phyloP scores from a whole-genome alignment of 2,113 vertebrate genomes.

The Onychostoma macrolepis region DNA sequence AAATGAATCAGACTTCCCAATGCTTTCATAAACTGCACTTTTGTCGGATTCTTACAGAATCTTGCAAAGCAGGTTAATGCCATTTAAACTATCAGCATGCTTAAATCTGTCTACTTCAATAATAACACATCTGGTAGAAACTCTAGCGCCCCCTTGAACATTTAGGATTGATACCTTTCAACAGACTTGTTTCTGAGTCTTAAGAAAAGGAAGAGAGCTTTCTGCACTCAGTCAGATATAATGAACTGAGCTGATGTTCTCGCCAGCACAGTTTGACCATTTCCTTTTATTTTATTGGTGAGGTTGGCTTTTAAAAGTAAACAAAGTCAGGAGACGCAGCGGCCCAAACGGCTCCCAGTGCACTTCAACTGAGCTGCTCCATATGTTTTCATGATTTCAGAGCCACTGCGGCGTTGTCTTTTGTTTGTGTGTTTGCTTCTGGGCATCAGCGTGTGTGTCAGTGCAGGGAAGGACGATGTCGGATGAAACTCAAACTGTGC shows the following conservation, averaged over 20 bases:
- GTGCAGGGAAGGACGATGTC: background rate
- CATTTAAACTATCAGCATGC: background rate
- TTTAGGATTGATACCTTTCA: background rate
- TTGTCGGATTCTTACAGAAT: background rate
- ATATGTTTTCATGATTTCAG: conserved; percentile 73
- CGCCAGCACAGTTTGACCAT: conserved; percentile 63
- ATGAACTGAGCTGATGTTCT: conserved; percentile 73
- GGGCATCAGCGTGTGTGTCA: no score
- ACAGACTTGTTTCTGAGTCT: no score
- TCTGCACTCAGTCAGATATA: conserved; percentile 72
- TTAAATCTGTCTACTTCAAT: background rate
- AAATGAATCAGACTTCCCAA: background rate
- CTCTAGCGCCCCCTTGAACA: background rate
- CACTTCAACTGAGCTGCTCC: conserved; percentile 68
- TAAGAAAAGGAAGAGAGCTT: conserved; percentile 55
- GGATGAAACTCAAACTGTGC: background rate
- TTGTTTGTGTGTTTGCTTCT: conserved; percentile 10
- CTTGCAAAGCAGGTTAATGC: background rate
- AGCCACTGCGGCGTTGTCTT: conserved; percentile 42
- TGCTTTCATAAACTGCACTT: background rate
- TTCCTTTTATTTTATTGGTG: conserved; percentile 66
- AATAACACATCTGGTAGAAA: background rate
- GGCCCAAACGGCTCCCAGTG: conserved; percentile 66
- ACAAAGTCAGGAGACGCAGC: conserved; percentile 70
- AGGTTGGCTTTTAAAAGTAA: conserved; percentile 72